Evolutionary conservation across 2,797 vertebrate genomes (phyloP).

Genomic region (Halcyon chelicuti): DNA sequence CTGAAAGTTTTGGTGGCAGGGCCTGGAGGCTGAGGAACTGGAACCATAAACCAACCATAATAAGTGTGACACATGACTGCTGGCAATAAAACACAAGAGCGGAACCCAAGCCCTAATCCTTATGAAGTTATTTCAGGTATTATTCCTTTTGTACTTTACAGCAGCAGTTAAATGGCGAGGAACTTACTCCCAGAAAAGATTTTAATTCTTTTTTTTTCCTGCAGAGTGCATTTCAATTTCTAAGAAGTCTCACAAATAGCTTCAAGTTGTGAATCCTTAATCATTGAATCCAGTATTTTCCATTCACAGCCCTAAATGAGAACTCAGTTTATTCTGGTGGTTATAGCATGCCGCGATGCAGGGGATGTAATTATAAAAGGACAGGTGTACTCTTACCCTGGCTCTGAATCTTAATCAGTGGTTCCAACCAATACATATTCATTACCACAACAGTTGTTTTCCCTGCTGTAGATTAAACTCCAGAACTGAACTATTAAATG

Average conservation of each 20-base stretch:
- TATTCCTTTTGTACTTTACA: background rate
- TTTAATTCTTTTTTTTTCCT: background rate
- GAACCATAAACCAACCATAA: background rate
- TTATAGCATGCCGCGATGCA: background rate
- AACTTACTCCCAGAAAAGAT: background rate
- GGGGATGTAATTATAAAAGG: background rate
- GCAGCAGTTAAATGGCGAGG: background rate
- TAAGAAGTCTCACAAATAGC: background rate
- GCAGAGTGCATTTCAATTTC: background rate
- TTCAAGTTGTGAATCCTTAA: slow-evolving; percentile 1
- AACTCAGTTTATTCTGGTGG: background rate
- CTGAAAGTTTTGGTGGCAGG: background rate
- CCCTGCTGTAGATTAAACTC: background rate
- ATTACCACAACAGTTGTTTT: background rate
- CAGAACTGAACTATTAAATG: background rate
- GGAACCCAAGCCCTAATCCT: background rate
- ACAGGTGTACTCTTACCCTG: background rate
- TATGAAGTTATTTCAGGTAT: background rate
- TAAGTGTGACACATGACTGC: background rate
- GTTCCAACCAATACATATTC: background rate
- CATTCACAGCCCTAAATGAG: background rate
- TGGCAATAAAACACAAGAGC: slow-evolving; percentile 6
- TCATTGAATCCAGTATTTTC: slow-evolving; percentile 16
- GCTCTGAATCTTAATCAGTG: background rate
- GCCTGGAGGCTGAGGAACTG: background rate